Base-by-base conservation (phyloP, 2,113 vertebrate genomes). In the Dolichotis patagonum region DNA sequence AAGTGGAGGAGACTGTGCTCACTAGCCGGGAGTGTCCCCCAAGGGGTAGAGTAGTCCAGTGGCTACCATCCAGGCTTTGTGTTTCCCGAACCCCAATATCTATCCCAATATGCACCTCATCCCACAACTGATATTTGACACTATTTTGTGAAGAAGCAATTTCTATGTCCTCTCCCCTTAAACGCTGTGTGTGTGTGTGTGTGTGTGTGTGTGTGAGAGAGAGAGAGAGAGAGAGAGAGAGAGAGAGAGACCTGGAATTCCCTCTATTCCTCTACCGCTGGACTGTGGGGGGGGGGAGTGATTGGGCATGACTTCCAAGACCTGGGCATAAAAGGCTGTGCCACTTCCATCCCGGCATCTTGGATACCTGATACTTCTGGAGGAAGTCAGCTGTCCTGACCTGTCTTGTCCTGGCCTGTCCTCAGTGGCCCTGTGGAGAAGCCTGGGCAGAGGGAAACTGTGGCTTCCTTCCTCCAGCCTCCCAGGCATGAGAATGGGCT, bases 41-140 rank as follows among this genome's bases (percentile, higher is more conserved):
- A 13, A 0, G 3, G 14, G 9, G 13, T 4, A 60, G 58, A 12
- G 6, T 4, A 35, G 75, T 22, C 49, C 54, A 2, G 8, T 7
- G 46, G 67, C 35, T 46, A 32, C 52, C 35, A 62, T 4, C 3
- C 13, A 49, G 60, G 28, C 41, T 71, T 49, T 20, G 32, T 35
- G 82, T 71, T 67, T 38, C 32, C 49, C 30, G 17, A 67, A 49
- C 62, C n/a, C 49, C 28, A 20, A 30, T 5, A 77, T 62, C 35
- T 14, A 60, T 43, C 6, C 20, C 38, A 58, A 11, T 5, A 14
- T 19, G 4, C 41, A 24, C 2, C 6, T 49, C 3, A 6, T 24
- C 17, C 19, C 12, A 38, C n/a, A 41, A 17, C 1, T 19, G 24
- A 41, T 28, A 16, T 30, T 20, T 60, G 43, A n/a, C 32, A 35